Conservation (phyloP, 2,113 vertebrate genomes). For the Propithecus coquereli region DNA sequence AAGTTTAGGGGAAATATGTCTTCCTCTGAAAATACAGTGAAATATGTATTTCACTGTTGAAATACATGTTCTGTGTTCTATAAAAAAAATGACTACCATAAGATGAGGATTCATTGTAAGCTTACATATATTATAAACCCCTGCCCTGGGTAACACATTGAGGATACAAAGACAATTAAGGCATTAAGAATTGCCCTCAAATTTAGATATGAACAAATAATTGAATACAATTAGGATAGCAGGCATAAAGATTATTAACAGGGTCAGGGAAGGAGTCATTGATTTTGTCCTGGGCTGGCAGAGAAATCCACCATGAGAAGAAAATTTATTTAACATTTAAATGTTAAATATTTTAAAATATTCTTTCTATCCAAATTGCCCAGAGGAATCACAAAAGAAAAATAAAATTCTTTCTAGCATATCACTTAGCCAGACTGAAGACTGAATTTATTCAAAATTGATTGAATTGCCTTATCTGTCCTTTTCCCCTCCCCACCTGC, state of each 20-base stretch:
- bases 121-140: neutral
- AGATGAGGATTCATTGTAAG: neutral
- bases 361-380: neutral
- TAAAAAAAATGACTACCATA: neutral
- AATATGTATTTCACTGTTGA: neutral
- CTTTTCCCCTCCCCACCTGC: neutral
- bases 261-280: neutral
- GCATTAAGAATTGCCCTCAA: neutral
- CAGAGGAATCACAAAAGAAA: too few relatives aligned
- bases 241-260: neutral
- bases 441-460: neutral
- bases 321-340: neutral
- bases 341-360: constrained; percentile 6
- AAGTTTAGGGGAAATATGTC: neutral
- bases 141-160: neutral
- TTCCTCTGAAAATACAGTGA: neutral
- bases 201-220: neutral
- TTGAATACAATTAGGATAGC: neutral
- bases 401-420: neutral
- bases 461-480: neutral
- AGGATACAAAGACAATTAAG: neutral
- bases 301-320: neutral
- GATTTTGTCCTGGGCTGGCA: neutral
- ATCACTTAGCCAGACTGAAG: constrained; percentile 3
- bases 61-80: neutral